These are phyloP conservation scores for Isotomurus palustris DNA, from an alignment of 2,888 invertebrate genomes.

Conservation along the genomic window DNA sequence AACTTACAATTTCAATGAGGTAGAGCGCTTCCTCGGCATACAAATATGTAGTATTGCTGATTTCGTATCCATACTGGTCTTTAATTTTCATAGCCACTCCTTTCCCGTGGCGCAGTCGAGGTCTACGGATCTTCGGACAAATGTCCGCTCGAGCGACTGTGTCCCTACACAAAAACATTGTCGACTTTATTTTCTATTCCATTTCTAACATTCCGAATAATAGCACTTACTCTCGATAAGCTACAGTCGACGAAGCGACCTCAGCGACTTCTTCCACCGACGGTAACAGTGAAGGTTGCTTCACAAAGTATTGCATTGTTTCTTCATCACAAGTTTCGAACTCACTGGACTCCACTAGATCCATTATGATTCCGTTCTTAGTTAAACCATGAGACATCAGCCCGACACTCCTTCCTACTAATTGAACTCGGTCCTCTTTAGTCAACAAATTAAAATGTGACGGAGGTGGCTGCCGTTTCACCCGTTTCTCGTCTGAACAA, in stretches of 20 bases:
- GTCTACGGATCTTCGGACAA: conserved; percentile 4
- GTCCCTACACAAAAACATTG: conserved; percentile 8
- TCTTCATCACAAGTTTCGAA: too few species aligned
- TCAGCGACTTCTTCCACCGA: conserved; percentile 2
- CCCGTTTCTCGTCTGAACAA: conserved; percentile 5
- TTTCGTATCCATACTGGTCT: conserved; percentile 22
- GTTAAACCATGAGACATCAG: too few species aligned
- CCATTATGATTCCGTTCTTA: too few species aligned
- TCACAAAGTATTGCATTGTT: neutral
- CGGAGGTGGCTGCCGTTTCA: conserved; percentile 8
- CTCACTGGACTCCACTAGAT: too few species aligned
- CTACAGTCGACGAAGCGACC: neutral
- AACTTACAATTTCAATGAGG: conserved; percentile 19
- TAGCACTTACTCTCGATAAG: neutral
- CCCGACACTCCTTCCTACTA: too few species aligned
- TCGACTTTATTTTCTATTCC: neutral
- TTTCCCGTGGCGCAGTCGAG: conserved; percentile 3
- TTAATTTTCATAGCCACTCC: conserved; percentile 18
- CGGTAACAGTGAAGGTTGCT: neutral
- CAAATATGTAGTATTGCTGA: conserved; percentile 16
- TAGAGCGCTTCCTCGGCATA: conserved; percentile 30
- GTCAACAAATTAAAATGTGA: neutral
- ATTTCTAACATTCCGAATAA: neutral
- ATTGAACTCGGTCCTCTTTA: too few species aligned
- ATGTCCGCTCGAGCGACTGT: conserved; percentile 18